phyloP scores from a whole-genome alignment of 2,113 vertebrate genomes.

The Cryptomyrus ogoouensis region DNA sequence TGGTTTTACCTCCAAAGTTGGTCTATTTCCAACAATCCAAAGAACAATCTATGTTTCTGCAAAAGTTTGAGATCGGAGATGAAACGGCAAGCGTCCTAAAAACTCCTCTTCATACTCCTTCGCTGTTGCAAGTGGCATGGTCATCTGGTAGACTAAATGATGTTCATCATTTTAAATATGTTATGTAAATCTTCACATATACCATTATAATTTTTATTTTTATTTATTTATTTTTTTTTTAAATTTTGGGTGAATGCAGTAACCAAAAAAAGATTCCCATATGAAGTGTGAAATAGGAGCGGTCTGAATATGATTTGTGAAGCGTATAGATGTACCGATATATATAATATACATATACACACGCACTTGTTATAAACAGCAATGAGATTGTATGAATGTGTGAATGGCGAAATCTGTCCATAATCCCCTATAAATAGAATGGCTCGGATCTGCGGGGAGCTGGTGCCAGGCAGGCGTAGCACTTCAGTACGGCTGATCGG shows the following conservation, averaged over 20 bases:
- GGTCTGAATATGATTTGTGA: background rate
- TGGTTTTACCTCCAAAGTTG: background rate
- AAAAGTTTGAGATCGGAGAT: background rate
- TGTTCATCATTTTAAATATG: background rate
- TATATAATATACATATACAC: background rate
- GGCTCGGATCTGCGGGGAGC: background rate
- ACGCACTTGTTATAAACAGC: background rate
- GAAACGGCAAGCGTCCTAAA: background rate
- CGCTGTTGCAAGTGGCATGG: background rate
- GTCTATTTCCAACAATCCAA: background rate
- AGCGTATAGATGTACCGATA: background rate
- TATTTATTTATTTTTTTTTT: background rate
- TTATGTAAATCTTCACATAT: background rate
- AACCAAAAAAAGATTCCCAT: background rate
- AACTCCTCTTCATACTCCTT: background rate
- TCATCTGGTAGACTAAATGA: background rate
- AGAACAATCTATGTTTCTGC: background rate
- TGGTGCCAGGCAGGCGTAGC: background rate
- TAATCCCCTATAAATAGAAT: background rate
- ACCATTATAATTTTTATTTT: background rate
- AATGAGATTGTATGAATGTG: background rate
- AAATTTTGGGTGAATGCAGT: background rate
- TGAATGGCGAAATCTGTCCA: background rate
- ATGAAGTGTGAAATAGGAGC: background rate
- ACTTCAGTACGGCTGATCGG: background rate